Conservation (phyloP, 2,113 vertebrate genomes). For the Phalacrocorax brasilianus region DNA sequence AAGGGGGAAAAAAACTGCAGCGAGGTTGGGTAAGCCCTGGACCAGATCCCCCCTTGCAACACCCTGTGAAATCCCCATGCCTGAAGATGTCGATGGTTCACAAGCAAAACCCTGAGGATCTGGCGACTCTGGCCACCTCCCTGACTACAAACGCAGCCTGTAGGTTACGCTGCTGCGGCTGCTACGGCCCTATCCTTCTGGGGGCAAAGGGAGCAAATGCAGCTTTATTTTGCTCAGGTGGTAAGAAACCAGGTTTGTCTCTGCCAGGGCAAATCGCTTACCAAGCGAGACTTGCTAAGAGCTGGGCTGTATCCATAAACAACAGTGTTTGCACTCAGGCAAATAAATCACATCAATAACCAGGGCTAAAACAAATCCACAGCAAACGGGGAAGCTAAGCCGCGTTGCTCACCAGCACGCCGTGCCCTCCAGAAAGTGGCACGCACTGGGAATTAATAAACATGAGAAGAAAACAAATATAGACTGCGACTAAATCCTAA, state of each 20-base stretch:
- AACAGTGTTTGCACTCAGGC: not conserved
- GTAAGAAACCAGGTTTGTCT: not conserved
- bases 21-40: not conserved
- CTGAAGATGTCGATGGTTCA: too few relatives aligned
- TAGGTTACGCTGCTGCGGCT: too few relatives aligned
- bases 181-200: not conserved
- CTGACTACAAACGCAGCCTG: rapidly evolving
- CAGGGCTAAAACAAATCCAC: not conserved
- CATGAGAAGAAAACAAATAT: not conserved
- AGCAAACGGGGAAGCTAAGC: not conserved
- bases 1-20: not conserved
- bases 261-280: not conserved
- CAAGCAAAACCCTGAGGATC: not conserved
- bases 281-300: not conserved
- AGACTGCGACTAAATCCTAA: not conserved
- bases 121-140: not conserved
- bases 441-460: not conserved
- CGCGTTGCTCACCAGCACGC: not conserved
- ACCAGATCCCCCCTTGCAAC: not conserved
- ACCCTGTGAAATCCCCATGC: not conserved
- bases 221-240: not conserved
- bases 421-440: not conserved
- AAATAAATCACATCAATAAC: not conserved
- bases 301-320: not conserved
- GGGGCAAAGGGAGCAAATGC: not conserved